Evolutionary conservation across 2,888 invertebrate genomes (phyloP).

Genomic region (Tridacna crocea): DNA sequence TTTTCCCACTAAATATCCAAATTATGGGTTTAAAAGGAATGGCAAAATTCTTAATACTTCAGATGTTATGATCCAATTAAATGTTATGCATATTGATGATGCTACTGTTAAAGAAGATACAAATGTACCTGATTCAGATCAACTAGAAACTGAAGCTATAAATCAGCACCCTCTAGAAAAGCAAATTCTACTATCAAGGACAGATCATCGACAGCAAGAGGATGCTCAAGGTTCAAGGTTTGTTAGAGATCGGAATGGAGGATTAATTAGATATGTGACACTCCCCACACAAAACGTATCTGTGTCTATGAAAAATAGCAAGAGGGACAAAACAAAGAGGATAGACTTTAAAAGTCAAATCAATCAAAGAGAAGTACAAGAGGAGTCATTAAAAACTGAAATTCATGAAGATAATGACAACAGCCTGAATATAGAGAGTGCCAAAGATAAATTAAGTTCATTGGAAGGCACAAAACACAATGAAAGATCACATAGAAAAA

Average conservation of each 20-base stretch:
- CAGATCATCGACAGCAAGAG: too few relatives aligned
- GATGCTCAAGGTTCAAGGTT: neutral
- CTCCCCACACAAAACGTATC: neutral
- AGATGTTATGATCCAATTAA: conserved; percentile 5
- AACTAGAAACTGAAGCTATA: neutral
- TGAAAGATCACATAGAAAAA: neutral
- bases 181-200: neutral
- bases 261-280: neutral
- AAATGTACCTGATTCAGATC: neutral
- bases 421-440: too few relatives aligned
- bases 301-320: neutral
- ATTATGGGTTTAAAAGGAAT: conserved; percentile 9
- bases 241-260: neutral
- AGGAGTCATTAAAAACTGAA: neutral
- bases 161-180: neutral
- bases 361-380: neutral
- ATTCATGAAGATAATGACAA: neutral
- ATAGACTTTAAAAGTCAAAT: neutral
- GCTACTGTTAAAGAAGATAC: neutral
- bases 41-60: neutral
- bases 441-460: too few relatives aligned
- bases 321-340: neutral
- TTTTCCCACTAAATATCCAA: conserved; percentile 17
- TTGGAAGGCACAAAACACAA: neutral
- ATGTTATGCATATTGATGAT: conserved; percentile 9